Evolutionary conservation across 2,113 vertebrate genomes (phyloP).

Genomic region (Maccullochella peelii): DNA sequence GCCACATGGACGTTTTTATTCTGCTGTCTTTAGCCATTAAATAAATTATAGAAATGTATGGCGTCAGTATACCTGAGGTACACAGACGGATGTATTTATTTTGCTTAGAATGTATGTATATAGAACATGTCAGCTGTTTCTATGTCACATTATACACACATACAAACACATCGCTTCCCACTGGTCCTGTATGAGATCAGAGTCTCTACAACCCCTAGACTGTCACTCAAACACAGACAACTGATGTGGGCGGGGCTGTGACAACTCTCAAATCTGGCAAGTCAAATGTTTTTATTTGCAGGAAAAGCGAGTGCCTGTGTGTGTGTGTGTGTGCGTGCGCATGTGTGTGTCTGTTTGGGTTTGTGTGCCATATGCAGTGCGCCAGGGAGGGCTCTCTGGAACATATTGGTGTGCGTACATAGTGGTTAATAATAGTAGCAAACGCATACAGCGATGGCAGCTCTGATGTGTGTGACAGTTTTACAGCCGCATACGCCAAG

Average conservation of each 20-base stretch:
- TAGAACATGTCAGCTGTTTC: slow-evolving; percentile 43
- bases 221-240: slow-evolving; percentile 74
- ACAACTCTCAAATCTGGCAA: slow-evolving; percentile 77
- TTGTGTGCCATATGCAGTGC: slow-evolving; percentile 77
- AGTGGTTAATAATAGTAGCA: slow-evolving; percentile 86
- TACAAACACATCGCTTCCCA: slow-evolving; percentile 58
- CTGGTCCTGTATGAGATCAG: slow-evolving; percentile 70
- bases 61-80: slow-evolving; percentile 7
- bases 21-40: no score
- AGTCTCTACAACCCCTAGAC: slow-evolving; percentile 59
- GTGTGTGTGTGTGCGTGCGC: not conserved
- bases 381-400: slow-evolving; percentile 75
- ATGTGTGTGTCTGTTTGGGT: slow-evolving; percentile 68
- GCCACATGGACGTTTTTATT: no score
- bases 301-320: slow-evolving; percentile 40
- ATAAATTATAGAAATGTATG: not conserved
- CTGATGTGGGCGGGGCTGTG: slow-evolving; percentile 76
- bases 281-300: slow-evolving; percentile 80
- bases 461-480: slow-evolving; percentile 85
- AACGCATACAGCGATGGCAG: slow-evolving; percentile 78
- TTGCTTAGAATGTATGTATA: slow-evolving; percentile 22
- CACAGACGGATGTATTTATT: slow-evolving; percentile 3
- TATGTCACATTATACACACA: slow-evolving; percentile 51
- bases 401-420: slow-evolving; percentile 83
- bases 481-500: slow-evolving; percentile 77